Base-by-base conservation (phyloP, 2,113 vertebrate species). In the Heterotis niloticus region DNA sequence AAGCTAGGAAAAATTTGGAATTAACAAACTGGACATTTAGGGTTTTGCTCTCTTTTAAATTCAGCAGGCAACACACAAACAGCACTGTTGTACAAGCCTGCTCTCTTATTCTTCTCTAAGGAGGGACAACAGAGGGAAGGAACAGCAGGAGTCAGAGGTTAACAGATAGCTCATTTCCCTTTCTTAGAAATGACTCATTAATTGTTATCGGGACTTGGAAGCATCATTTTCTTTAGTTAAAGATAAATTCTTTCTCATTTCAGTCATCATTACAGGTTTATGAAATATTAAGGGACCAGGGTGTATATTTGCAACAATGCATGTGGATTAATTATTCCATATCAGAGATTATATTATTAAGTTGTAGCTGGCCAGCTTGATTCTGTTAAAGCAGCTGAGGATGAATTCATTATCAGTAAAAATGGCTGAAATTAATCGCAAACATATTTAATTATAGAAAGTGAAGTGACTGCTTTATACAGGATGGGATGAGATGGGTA, bases 151-250 rank as follows among this genome's bases (percentile, higher is more conserved):
- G 66, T 24, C 29, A 26, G 10, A 34, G 78, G 78, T 79, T 82
- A 66, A 79, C 79, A 76, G 68, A 64, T 26, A 79, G 67, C 70
- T 71, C 12, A 75, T 34, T 64, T 20, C 76, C 79, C 65, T 66
- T 67, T 78, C 34, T 78, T 66, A 72, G 29, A 76, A 76, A 79
- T 75, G 72, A 57, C 57, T 4, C 24, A 65, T 76, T 65, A 69
- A 24, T 76, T 62, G 79, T 79, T 79, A 76, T 17, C 73, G 77
- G 77, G 51, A 76, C 29, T 69, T 74, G 66, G 57, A 18, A 24
- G 76, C 57, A 76, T 74, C 29, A 67, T 77, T 77, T 72, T n/a
- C 20, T 82, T 77, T 77, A 79, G 77, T 79, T 77, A 67, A 66
- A 67, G 80, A 66, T 78, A 60, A 80, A 80, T 28, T 78, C 60